Base-by-base conservation (phyloP, 2,797 vertebrate genomes). In the Rhinichthys osculus region DNA sequence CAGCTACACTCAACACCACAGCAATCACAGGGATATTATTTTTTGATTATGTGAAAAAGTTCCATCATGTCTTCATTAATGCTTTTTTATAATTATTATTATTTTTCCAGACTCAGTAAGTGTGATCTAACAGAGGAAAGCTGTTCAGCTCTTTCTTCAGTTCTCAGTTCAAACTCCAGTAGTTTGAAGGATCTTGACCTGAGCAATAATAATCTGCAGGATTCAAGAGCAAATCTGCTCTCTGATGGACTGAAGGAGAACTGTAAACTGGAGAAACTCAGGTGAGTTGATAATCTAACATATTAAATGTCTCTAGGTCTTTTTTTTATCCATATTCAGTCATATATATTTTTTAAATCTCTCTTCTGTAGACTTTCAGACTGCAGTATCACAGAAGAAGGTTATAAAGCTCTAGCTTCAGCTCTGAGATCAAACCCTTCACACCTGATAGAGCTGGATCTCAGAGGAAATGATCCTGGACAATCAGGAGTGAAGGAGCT, bases 341-440 rank as follows among this genome's bases (percentile, higher is more conserved):
- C 0, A 9, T 57, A 1, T 0, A 0, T 14, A 1, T 14, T 9
- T 10, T 59, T 59, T 4, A 11, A n/a, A 57, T 23, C 7, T 23
- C 0, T 3, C 3, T 11, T 57, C 9, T 59, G 9, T 2, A 59
- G 57, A 5, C 57, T 59, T n/a, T 59, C 57, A 11, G 9, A 62
- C 59, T 62, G 59, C 23, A 13, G 10, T 5, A 62, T 62, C n/a
- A 62, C n/a, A 1, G 59, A 62, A 62, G n/a, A 62, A 27, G 59
- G n/a, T 5, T 62, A 62, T 27, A 62, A 2, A 62, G 59, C 30
- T 67, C 64, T 67, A 30, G 64, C 64, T 67, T 67, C 16, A 33
- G 64, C 64, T 67, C 64, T 67, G 30, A 67, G 64, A 67, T 67
- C 64, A 67, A 35, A 69, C 35, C 17, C 66, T 38, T 69, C 66